A percentile compares a stretch with the other conserved stretches of the same genome.
Evolutionary conservation across 1,140 invertebrate genomes (phyloP).

Genomic region (Drosophila pachea): DNA sequence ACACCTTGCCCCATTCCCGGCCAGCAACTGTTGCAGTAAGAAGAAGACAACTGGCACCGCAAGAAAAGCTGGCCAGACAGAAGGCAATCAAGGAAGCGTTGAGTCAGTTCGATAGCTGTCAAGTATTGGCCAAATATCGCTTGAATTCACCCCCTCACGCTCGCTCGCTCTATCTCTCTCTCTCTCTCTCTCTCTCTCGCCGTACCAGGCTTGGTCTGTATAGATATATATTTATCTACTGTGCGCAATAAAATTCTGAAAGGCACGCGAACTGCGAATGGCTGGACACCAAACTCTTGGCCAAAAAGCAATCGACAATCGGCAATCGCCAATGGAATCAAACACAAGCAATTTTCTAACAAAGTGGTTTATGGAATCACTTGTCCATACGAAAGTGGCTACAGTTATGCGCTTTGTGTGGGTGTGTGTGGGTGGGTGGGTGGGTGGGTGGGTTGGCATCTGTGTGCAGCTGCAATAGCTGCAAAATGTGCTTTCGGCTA

Average conservation of each 20-base stretch:
- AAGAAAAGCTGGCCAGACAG: slow-evolving; percentile 20
- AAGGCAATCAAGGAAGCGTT: slow-evolving; percentile 30
- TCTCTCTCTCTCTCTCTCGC: not conserved
- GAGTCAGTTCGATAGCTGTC: slow-evolving; percentile 16
- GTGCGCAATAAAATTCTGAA: slow-evolving; percentile 27
- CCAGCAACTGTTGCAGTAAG: not conserved
- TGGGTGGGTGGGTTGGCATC: not conserved
- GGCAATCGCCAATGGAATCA: slow-evolving; percentile 26
- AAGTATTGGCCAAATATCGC: slow-evolving; percentile 31
- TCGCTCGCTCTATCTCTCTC: not conserved
- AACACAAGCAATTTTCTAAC: slow-evolving; percentile 33
- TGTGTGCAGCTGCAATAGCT: slow-evolving; percentile 24
- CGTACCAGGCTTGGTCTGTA: not conserved
- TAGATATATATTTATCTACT: not conserved
- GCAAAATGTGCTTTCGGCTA: slow-evolving; percentile 15
- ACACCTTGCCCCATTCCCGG: no score
- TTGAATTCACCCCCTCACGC: not conserved
- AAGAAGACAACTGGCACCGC: slow-evolving; percentile 9
- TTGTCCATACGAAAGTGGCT: slow-evolving; percentile 7
- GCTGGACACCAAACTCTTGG: not conserved
- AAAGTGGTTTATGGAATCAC: slow-evolving; percentile 28
- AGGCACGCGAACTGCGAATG: slow-evolving; percentile 10
- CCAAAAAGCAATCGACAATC: slow-evolving; percentile 9
- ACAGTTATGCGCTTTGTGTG: not conserved
- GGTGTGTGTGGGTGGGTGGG: not conserved